Evolutionary conservation across 2,113 vertebrate genomes (phyloP).

Genomic region (Osmerus mordax): DNA sequence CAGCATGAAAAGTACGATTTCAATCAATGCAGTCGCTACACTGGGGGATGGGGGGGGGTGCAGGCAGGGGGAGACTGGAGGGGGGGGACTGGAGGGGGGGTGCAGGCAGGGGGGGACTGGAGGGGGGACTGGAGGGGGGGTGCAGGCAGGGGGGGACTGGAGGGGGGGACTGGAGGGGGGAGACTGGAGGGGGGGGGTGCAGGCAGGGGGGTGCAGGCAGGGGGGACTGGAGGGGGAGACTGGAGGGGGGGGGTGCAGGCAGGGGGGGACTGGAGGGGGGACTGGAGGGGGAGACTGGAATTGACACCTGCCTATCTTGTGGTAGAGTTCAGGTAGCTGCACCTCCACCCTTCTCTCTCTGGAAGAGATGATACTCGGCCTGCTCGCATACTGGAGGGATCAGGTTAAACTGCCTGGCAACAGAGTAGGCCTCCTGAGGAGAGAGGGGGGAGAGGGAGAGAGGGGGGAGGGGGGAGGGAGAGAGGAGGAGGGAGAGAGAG

Average conservation of each 20-base stretch:
- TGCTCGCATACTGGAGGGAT: slow-evolving; percentile 97
- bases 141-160: too few species aligned
- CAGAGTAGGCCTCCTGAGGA: slow-evolving; percentile 91
- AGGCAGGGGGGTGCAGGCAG: too few species aligned
- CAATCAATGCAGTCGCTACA: background rate
- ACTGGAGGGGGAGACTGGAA: background rate
- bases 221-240: too few species aligned
- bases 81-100: too few species aligned
- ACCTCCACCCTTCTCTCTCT: slow-evolving; percentile 98
- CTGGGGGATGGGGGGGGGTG: background rate
- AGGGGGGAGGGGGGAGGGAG: background rate
- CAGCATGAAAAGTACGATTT: background rate
- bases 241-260: too few species aligned
- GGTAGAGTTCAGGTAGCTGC: slow-evolving; percentile 93
- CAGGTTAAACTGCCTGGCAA: slow-evolving; percentile 97
- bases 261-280: too few species aligned
- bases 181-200: too few species aligned
- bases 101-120: too few species aligned
- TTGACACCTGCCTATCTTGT: slow-evolving; percentile 90
- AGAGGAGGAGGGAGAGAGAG: background rate
- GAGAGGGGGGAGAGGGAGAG: background rate
- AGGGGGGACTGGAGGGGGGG: too few species aligned
- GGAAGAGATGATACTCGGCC: slow-evolving; percentile 97
- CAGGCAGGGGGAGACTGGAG: too few species aligned
- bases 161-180: too few species aligned